These are phyloP conservation scores for Ifrita kowaldi DNA, from an alignment of 2,113 vertebrate genomes.

Conservation along the genomic window DNA sequence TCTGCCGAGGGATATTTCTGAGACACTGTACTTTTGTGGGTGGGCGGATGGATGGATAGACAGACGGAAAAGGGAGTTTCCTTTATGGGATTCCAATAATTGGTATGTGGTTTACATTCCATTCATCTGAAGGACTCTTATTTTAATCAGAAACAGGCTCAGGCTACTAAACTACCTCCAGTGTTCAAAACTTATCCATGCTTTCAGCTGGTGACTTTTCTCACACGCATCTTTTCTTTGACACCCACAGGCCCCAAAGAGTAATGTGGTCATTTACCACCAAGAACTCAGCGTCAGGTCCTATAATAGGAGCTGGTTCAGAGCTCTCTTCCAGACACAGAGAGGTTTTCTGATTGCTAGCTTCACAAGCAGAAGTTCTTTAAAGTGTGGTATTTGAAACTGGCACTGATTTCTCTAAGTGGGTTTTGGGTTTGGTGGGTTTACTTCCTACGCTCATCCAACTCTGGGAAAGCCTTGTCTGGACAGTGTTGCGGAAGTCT, in stretches of 20 bases:
- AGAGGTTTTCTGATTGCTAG: not conserved
- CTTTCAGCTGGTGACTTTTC: not conserved
- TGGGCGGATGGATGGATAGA: constrained; percentile 55
- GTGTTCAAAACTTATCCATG: constrained; percentile 5
- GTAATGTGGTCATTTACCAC: constrained; percentile 19
- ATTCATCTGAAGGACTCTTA: constrained; percentile 58
- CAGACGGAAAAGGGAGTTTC: constrained; percentile 71
- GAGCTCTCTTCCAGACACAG: constrained; percentile 5
- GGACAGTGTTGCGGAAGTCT: constrained; percentile 13
- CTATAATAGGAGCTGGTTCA: not conserved
- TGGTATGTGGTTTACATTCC: constrained; percentile 69
- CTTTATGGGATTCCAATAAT: constrained; percentile 69
- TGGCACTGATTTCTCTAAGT: not conserved
- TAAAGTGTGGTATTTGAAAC: not conserved
- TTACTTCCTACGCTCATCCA: not conserved
- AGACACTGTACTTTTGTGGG: constrained; percentile 37
- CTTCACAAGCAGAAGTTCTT: not conserved
- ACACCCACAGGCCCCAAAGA: constrained; percentile 16
- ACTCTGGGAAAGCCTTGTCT: not conserved
- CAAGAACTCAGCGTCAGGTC: not conserved
- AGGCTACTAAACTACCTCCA: constrained; percentile 49
- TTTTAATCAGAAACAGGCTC: constrained; percentile 67
- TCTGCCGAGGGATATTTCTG: constrained; percentile 41
- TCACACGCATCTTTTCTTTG: constrained; percentile 34
- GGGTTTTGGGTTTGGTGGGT: not conserved